Percentiles rank a stretch among this genome's conserved stretches.
phyloP scores from a whole-genome alignment of 2,888 invertebrate species.

The Drosophila colorata region DNA sequence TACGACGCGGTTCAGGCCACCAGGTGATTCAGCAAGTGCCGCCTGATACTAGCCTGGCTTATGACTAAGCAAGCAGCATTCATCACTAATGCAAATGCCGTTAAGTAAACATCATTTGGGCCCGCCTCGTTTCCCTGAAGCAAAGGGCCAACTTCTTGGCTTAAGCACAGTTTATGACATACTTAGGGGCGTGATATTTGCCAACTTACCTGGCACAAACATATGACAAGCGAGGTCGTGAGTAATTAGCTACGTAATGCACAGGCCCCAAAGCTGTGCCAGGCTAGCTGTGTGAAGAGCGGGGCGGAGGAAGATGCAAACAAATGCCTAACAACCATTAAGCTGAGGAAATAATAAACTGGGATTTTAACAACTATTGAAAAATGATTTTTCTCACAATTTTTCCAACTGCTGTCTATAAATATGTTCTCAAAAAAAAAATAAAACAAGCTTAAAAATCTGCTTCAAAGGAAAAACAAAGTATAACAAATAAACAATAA shows the following conservation, averaged over 20 bases:
- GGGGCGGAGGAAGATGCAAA: too few species aligned
- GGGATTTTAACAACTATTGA: too few species aligned
- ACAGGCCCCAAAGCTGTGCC: background rate
- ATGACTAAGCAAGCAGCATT: slow-evolving; percentile 52
- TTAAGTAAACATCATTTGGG: slow-evolving; percentile 57
- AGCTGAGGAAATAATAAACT: too few species aligned
- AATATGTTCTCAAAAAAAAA: too few species aligned
- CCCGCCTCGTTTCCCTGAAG: background rate
- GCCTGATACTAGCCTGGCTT: slow-evolving; percentile 23
- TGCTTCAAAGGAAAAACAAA: too few species aligned
- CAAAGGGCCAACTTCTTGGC: slow-evolving; percentile 36
- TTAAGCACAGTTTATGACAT: slow-evolving; percentile 54
- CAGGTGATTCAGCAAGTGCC: slow-evolving; percentile 32
- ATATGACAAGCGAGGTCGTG: slow-evolving; percentile 41
- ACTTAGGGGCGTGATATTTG: slow-evolving; percentile 45
- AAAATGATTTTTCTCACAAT: too few species aligned
- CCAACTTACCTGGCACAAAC: slow-evolving; percentile 25
- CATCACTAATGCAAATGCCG: slow-evolving; percentile 70
- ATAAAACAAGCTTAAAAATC: too few species aligned
- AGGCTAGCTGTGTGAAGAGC: too few species aligned
- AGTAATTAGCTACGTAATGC: slow-evolving; percentile 43
- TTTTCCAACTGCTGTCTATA: too few species aligned
- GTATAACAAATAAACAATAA: background rate
- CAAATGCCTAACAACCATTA: too few species aligned
- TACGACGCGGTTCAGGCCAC: background rate